Conservation (phyloP, 2,797 vertebrate species). For the Australoheros facetus region DNA sequence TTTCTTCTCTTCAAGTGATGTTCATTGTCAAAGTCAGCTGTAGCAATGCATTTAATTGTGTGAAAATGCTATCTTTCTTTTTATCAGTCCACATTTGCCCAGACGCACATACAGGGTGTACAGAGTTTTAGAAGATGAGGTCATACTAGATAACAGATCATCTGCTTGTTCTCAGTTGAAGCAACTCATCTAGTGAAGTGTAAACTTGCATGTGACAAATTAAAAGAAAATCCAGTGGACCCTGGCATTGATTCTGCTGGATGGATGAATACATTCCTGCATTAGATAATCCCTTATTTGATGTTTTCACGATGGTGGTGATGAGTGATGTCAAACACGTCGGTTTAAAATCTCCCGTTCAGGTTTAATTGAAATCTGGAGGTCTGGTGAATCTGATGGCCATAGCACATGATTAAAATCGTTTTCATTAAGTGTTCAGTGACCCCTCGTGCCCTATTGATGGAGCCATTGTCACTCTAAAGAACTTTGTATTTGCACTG, state of each 20-base stretch:
- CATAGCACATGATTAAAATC: too few relatives aligned
- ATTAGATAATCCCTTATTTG: not conserved
- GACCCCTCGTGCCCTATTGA: not conserved
- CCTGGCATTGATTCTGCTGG: not conserved
- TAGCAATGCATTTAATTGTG: constrained; percentile 1
- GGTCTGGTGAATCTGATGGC: not conserved
- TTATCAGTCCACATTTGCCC: not conserved
- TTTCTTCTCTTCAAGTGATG: not conserved
- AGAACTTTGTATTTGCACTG: not conserved
- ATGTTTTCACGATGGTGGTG: not conserved
- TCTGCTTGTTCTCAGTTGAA: not conserved
- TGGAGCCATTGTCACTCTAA: not conserved
- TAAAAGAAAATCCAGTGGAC: not conserved
- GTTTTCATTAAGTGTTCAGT: not conserved
- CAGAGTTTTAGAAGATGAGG: not conserved
- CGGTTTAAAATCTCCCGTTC: not conserved
- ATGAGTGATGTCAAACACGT: not conserved
- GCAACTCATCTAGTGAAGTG: not conserved
- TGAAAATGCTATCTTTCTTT: constrained; percentile 4
- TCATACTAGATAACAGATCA: not conserved
- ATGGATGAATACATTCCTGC: not conserved
- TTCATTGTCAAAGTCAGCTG: not conserved
- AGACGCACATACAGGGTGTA: not conserved
- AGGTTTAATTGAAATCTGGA: not conserved
- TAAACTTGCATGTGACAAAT: not conserved